Conservation (phyloP, 2,113 vertebrate genomes). For the Nothocercus nigrocapillus region DNA sequence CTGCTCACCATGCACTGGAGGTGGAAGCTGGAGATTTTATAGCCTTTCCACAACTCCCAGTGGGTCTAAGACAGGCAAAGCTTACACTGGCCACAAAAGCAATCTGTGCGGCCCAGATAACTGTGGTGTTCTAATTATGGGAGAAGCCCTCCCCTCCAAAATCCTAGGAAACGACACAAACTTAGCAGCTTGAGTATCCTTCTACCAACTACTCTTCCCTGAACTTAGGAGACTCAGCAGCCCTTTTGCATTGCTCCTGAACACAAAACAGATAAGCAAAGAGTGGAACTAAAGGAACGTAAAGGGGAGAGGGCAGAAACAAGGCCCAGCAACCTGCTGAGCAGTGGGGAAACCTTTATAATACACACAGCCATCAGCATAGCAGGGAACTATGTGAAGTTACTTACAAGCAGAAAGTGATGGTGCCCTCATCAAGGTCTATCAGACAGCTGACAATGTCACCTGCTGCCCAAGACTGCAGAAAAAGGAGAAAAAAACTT, state of each 20-base stretch:
- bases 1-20: not conserved
- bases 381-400: not conserved
- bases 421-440: constrained; percentile 92
- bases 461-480: constrained; percentile 95
- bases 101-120: not conserved
- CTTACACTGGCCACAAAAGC: not conserved
- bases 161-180: not conserved
- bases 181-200: not conserved
- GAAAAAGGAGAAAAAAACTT: constrained; percentile 13
- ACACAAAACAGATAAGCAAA: constrained; percentile 3
- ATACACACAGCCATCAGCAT: not conserved
- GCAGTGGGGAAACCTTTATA: not conserved
- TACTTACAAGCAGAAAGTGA: constrained; percentile 95
- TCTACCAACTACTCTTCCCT: not conserved
- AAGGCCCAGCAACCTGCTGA: not conserved
- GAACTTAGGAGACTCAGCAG: not conserved
- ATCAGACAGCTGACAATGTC: constrained; percentile 98
- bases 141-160: not conserved
- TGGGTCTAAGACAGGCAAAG: not conserved
- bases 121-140: not conserved
- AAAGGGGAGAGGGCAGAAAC: not conserved
- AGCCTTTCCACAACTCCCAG: not conserved
- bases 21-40: not conserved
- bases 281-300: not conserved
- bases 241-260: not conserved